Evolutionary conservation across 2,797 vertebrate genomes (phyloP), one percentile per base, ranked within the genome.

Genomic region (Cuculus canorus): DNA sequence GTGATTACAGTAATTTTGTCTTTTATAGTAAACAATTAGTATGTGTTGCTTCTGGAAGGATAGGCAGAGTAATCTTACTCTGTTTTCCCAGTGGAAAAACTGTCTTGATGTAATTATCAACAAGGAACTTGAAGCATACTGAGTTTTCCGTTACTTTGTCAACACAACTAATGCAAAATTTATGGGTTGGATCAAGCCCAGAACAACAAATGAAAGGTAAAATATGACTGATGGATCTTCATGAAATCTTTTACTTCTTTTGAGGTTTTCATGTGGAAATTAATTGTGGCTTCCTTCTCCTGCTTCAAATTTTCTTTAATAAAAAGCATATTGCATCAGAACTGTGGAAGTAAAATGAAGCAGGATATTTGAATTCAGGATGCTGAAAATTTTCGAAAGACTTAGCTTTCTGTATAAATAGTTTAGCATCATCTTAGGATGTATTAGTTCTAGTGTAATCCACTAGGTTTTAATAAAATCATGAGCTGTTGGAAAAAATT

Each of bases 101-200:
- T 86, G 87, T 89, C 91, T 92, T 92, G 79, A 39, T 95, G 89
- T 91, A 96, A 96, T 92, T 94, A 91, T 81, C 85, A 94, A 70
- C 65, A 93, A 89, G 73, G 76, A 94, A 93, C 84, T 96, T 94
- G 65, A 94, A 92, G 72, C 61, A 79, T 50, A 90, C 37, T 69
- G 45, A 87, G 81, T 93, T 97, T 95, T 96, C 86, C 88, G 92
- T 96, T 95, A 87, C 94, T 95, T 82, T 94, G 88, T 95, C 88
- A 59, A 85, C 90, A 85, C 27, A 0, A 77, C 81, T 95, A 95
- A 95, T 92, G 83, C 77, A 90, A 95, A 93, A 94, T 96, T 86
- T 91, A 93, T 94, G 88, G 68, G 64, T 75, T 95, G 86, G 88
- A 85, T 80, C 33, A 73, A 91, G 41, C 93, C 88, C 90, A 95